phyloP scores from a whole-genome alignment of 2,888 invertebrate genomes.

The Stictocephala bisonia region DNA sequence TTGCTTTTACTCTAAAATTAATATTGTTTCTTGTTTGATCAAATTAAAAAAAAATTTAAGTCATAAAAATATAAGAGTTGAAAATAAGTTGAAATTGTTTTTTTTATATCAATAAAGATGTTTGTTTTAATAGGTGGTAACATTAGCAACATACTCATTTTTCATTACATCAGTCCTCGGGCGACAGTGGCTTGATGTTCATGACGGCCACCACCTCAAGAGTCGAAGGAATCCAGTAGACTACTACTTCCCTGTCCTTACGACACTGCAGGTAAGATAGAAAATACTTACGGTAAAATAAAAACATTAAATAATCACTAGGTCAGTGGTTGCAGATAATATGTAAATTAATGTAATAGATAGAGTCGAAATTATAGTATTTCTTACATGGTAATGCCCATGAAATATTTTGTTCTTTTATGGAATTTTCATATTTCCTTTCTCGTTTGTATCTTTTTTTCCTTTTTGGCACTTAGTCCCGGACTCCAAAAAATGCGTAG shows the following conservation, averaged over 20 bases:
- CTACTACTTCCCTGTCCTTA: slow-evolving; percentile 90
- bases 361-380: too few relatives aligned
- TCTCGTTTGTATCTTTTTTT: too few relatives aligned
- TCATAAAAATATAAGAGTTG: not conserved
- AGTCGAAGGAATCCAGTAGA: slow-evolving; percentile 71
- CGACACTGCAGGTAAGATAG: slow-evolving; percentile 88
- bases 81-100: not conserved
- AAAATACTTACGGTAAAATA: not conserved
- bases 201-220: slow-evolving; percentile 62
- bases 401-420: too few relatives aligned
- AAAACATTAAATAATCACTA: not conserved
- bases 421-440: too few relatives aligned
- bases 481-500: too few relatives aligned
- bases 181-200: slow-evolving; percentile 83
- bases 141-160: slow-evolving; percentile 91
- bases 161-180: slow-evolving; percentile 90
- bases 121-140: slow-evolving; percentile 74
- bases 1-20: too few relatives aligned
- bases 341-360: too few relatives aligned
- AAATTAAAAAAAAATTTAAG: not conserved
- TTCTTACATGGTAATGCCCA: too few relatives aligned
- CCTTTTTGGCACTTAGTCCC: too few relatives aligned
- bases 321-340: too few relatives aligned
- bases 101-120: not conserved
- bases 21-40: too few relatives aligned